Conservation (phyloP, 2,888 invertebrate species). For the Lapara coniferarum region DNA sequence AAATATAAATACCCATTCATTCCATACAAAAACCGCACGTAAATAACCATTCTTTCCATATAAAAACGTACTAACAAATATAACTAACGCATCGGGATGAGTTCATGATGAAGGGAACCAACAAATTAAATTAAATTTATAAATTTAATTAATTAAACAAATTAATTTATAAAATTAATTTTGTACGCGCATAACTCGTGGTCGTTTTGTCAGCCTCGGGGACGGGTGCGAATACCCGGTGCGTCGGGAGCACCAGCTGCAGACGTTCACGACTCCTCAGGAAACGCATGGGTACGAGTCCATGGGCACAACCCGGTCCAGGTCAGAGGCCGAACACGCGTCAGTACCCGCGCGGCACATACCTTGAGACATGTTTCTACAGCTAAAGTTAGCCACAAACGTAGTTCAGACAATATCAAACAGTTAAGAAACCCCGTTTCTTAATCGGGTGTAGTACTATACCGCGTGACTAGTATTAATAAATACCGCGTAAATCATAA, state of each 20-base stretch:
- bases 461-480: no score
- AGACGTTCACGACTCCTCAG: constrained; percentile 72
- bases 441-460: no score
- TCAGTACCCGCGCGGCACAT: constrained; percentile 61
- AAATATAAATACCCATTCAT: not conserved
- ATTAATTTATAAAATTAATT: no score
- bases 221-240: constrained; percentile 94
- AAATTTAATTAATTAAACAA: no score
- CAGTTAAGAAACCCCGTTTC: no score
- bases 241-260: constrained; percentile 86
- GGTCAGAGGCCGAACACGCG: constrained; percentile 85
- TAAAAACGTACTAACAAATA: not conserved
- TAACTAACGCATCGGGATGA: constrained; percentile 13
- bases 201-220: constrained; percentile 89
- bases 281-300: constrained; percentile 89
- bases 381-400: no score
- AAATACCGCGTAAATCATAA: no score
- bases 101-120: not conserved
- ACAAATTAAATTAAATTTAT: no score
- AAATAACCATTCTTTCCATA: no score
- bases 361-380: constrained; percentile 59
- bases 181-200: constrained; percentile 35
- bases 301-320: constrained; percentile 93
- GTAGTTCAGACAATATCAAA: no score
- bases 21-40: no score